A percentile compares a stretch with the other conserved stretches of the same genome.
phyloP scores from a whole-genome alignment of 2,888 invertebrate genomes.

The Lycophotia porphyrea region DNA sequence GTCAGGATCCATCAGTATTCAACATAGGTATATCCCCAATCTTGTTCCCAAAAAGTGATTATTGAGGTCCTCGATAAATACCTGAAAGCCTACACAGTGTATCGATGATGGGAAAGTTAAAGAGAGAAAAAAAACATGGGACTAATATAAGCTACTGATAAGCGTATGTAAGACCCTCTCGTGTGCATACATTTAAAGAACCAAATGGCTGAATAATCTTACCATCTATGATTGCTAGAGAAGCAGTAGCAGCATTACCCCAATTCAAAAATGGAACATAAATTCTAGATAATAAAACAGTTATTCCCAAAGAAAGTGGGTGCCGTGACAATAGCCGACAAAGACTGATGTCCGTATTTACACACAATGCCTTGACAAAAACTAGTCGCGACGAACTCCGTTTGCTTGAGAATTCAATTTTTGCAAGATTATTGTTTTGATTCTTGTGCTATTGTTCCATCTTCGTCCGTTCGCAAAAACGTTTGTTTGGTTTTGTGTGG shows the following conservation, averaged over 20 bases:
- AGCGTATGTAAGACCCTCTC: neutral
- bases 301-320: conserved; percentile 59
- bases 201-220: neutral
- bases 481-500: conserved; percentile 33
- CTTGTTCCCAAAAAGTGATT: neutral
- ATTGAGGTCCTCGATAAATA: neutral
- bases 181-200: neutral
- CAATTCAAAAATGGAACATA: conserved; percentile 2
- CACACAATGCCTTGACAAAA: conserved; percentile 70
- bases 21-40: too few species aligned
- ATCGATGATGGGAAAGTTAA: neutral
- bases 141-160: too few species aligned
- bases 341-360: conserved; percentile 60
- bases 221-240: neutral
- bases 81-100: neutral
- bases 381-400: conserved; percentile 58
- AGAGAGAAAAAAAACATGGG: neutral
- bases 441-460: conserved; percentile 14
- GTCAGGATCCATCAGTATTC: neutral
- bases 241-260: neutral
- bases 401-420: conserved; percentile 42
- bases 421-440: conserved; percentile 50
- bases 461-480: conserved; percentile 16
- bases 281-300: conserved; percentile 45
- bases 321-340: conserved; percentile 48